phyloP scores from a whole-genome alignment of 2,797 vertebrate species.

The Fringilla coelebs region DNA sequence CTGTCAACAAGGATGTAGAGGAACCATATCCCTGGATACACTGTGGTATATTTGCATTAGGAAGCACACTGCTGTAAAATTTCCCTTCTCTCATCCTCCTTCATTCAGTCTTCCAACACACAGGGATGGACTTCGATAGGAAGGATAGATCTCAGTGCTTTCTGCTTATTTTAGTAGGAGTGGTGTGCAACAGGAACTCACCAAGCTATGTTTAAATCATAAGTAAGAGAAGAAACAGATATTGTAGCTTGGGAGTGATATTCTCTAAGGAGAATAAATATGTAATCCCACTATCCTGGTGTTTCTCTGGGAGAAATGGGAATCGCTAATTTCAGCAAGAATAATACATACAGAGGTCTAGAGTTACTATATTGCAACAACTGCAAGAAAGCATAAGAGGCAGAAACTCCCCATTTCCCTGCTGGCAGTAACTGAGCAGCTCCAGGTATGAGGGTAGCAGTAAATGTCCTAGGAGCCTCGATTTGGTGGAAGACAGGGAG shows the following conservation, averaged over 20 bases:
- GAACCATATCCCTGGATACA: neutral
- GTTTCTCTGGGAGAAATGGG: neutral
- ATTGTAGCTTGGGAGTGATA: neutral
- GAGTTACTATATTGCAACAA: accelerated
- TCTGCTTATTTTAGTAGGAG: neutral
- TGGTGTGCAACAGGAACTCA: neutral
- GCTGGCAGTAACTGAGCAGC: neutral
- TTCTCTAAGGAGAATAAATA: neutral
- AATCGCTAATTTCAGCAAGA: neutral
- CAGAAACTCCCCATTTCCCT: neutral
- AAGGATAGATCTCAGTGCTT: neutral
- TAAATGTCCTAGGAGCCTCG: neutral
- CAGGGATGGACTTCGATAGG: neutral
- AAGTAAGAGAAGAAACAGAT: neutral
- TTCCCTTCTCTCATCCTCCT: neutral
- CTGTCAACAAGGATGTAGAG: neutral
- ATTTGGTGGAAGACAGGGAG: neutral
- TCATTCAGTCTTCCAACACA: neutral
- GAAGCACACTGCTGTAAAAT: neutral
- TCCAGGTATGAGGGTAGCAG: neutral
- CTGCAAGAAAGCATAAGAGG: neutral
- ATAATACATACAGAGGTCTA: neutral
- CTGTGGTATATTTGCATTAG: neutral
- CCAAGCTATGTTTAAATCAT: neutral
- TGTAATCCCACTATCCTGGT: neutral